Conservation (phyloP, 2,113 vertebrate genomes). For the Cryptomyrus ogoouensis region DNA sequence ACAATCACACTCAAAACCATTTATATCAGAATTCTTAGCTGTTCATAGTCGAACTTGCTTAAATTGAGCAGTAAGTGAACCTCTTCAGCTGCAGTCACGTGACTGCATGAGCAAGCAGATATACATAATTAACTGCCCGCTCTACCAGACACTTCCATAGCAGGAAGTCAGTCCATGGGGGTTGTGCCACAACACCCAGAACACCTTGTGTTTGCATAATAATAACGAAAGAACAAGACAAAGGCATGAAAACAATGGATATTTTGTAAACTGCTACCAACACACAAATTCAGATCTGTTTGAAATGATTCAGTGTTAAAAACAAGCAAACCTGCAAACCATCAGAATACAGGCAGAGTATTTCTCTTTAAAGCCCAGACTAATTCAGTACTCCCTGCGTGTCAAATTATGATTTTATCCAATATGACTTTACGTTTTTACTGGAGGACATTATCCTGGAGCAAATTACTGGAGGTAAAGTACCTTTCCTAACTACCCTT, state of each 20-base stretch:
- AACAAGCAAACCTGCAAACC: background rate
- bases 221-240: background rate
- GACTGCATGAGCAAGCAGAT: background rate
- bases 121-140: background rate
- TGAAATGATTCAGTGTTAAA: background rate
- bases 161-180: background rate
- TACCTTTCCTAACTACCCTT: conserved; percentile 3
- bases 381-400: background rate
- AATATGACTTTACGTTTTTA: background rate
- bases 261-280: background rate
- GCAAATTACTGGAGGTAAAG: background rate
- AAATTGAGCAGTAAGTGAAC: background rate
- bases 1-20: background rate
- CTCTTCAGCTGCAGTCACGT: background rate
- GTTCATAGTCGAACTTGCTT: background rate
- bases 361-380: background rate
- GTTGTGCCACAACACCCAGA: background rate
- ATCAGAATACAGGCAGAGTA: background rate
- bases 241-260: background rate
- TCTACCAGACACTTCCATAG: background rate
- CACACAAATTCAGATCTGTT: background rate
- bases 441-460: background rate
- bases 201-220: background rate
- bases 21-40: background rate
- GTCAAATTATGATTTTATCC: background rate